phyloP scores from a whole-genome alignment of 2,113 vertebrate genomes.

The Amphiprion percula region DNA sequence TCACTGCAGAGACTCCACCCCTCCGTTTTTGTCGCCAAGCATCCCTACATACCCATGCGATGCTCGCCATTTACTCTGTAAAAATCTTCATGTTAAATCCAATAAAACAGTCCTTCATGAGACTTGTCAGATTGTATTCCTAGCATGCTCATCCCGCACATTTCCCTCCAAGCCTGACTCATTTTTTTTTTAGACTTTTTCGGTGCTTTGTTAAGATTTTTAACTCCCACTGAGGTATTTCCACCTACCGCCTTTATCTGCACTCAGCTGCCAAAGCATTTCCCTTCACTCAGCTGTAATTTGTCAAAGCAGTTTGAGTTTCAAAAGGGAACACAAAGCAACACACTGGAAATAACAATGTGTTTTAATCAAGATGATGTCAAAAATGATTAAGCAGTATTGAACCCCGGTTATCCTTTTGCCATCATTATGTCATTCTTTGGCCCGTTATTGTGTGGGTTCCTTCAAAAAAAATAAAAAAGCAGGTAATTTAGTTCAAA shows the following conservation, averaged over 20 bases:
- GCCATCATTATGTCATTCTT: constrained; percentile 10
- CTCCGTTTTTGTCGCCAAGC: not conserved
- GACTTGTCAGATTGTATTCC: constrained; percentile 7
- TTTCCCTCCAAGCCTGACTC: constrained; percentile 1
- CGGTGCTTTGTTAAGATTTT: constrained; percentile 35
- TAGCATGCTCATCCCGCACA: not conserved
- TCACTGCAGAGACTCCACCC: not conserved
- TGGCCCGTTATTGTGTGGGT: constrained; percentile 10
- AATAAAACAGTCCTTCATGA: constrained; percentile 26
- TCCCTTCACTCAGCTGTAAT: constrained; percentile 23
- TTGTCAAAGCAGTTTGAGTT: constrained; percentile 46
- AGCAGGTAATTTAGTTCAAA: constrained; percentile 47
- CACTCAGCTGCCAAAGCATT: constrained; percentile 31
- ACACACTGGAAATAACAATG: constrained; percentile 38
- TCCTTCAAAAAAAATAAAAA: constrained; percentile 22
- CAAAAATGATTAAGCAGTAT: constrained; percentile 16
- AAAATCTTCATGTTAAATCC: constrained; percentile 16
- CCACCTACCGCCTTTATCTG: constrained; percentile 44
- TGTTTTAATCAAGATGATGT: constrained; percentile 38
- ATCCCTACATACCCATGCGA: constrained; percentile 1
- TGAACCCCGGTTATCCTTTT: constrained; percentile 17
- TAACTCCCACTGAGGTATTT: constrained; percentile 41
- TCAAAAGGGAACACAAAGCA: constrained; percentile 38
- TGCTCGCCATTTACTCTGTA: not conserved
- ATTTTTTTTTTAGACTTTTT: constrained; percentile 2